Conservation (phyloP, 2,888 invertebrate genomes). For the Dasypolia templi region DNA sequence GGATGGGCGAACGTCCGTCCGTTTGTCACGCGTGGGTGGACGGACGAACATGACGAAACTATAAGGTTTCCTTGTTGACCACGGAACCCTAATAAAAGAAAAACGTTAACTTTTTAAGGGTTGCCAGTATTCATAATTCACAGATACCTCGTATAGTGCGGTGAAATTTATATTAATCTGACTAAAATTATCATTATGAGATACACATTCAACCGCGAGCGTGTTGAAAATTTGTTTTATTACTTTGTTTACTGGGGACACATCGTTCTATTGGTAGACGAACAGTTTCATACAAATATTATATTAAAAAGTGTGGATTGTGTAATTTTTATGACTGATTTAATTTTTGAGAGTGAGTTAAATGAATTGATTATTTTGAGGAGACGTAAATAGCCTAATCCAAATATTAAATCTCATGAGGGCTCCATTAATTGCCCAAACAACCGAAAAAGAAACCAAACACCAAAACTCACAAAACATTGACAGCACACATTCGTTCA, state of each 20-base stretch:
- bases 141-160: slow-evolving; percentile 7
- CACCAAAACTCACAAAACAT: neutral
- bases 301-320: neutral
- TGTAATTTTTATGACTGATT: neutral
- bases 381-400: neutral
- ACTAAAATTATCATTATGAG: slow-evolving; percentile 59
- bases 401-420: neutral
- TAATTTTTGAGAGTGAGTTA: neutral
- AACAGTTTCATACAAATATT: slow-evolving; percentile 20
- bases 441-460: slow-evolving; percentile 6
- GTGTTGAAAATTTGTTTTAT: slow-evolving; percentile 59
- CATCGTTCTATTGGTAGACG: slow-evolving; percentile 27
- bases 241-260: slow-evolving; percentile 50
- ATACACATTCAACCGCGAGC: slow-evolving; percentile 13
- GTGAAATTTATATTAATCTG: slow-evolving; percentile 45
- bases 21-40: too few relatives aligned
- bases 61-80: too few relatives aligned
- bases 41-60: too few relatives aligned
- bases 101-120: neutral
- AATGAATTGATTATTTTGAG: neutral
- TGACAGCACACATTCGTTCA: neutral
- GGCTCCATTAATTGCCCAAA: neutral
- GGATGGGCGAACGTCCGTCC: too few relatives aligned
- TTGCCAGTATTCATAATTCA: slow-evolving; percentile 30
- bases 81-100: too few relatives aligned